Base-by-base conservation (phyloP, 2,113 vertebrate species). In the Chunga burmeisteri region DNA sequence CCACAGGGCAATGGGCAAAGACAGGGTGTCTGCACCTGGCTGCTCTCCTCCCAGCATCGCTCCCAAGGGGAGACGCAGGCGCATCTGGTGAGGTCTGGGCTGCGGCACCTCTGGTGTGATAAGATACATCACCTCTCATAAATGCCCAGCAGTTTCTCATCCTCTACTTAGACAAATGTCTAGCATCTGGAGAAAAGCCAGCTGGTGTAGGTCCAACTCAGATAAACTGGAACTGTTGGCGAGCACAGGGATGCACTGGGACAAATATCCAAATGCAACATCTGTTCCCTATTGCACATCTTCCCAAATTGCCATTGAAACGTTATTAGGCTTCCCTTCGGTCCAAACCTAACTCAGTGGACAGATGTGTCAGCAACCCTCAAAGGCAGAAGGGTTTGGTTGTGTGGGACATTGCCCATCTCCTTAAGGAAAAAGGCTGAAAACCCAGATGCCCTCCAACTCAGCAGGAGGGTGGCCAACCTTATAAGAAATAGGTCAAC, bases 201-300 rank as follows among this genome's bases (percentile, higher is more conserved):
- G 81, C 58, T 96, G 78, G 81, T 50, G 16, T 32, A 62, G 29
- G 32, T 66, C 81, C 93, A 94, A 16, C 71, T 90, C 18, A 0
- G 84, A 93, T 91, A 94, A 94, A 65, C 26, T 61, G 47, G 81
- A 85, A 88, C 74, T 77, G 68, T n/a, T 1, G 3, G 84, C 66
- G 29, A 84, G 77, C 73, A 72, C 27, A 79, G 53, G 83, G 53
- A 84, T 53, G 72, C 80, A 73, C 27, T 55, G 62, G 46, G 78
- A 93, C 4, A 1, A 93, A 87, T 58, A 96, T 67, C 92, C 20
- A 18, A 68, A 78, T 34, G 19, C 26, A 93, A 94, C 94, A 95
- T 97, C 94, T 96, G 95, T 65, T 96, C 81, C 81, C 95, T 73
- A 59, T 14, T 80, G 86, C 70, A 85, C 38, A 73, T 62, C 84